A percentile compares a stretch with the other conserved stretches of the same genome.
Conservation (phyloP, 92 coral and sea anemone genomes). For the Ricordea florida region DNA sequence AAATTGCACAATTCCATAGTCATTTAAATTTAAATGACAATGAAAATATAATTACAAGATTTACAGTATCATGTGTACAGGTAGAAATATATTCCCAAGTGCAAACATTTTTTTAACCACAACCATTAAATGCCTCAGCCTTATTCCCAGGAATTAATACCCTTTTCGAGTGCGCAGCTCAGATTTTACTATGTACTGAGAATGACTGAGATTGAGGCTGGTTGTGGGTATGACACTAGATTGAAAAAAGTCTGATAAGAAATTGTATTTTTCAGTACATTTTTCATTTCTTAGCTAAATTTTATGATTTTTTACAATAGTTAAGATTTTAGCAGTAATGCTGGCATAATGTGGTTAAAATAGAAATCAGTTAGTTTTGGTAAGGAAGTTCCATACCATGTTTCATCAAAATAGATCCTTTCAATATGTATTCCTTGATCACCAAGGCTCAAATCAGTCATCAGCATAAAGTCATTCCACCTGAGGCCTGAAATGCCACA, state of each 20-base stretch:
- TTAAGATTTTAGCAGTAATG: conserved; percentile 18
- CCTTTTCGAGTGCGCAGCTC: neutral
- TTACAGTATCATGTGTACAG: conserved; percentile 24
- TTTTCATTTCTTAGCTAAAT: neutral
- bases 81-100: conserved; percentile 1
- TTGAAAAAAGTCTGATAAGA: conserved; percentile 6
- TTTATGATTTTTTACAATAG: neutral
- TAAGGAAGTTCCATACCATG: conserved; percentile 26
- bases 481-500: conserved; percentile 56
- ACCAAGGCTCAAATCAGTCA: conserved; percentile 64
- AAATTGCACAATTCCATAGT: conserved; percentile 20
- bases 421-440: conserved; percentile 61
- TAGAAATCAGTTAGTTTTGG: conserved; percentile 53
- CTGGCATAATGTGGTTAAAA: conserved; percentile 50
- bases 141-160: conserved; percentile 14
- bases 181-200: conserved; percentile 1
- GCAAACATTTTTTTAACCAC: neutral
- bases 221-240: conserved; percentile 1
- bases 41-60: too few relatives aligned
- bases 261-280: neutral
- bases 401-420: conserved; percentile 42
- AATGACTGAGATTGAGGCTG: conserved; percentile 24
- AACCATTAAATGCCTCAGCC: conserved; percentile 5
- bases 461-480: conserved; percentile 69
- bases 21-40: neutral